Evolutionary conservation across 2,113 vertebrate species (phyloP).

Genomic region (Melanostigma gelatinosum): DNA sequence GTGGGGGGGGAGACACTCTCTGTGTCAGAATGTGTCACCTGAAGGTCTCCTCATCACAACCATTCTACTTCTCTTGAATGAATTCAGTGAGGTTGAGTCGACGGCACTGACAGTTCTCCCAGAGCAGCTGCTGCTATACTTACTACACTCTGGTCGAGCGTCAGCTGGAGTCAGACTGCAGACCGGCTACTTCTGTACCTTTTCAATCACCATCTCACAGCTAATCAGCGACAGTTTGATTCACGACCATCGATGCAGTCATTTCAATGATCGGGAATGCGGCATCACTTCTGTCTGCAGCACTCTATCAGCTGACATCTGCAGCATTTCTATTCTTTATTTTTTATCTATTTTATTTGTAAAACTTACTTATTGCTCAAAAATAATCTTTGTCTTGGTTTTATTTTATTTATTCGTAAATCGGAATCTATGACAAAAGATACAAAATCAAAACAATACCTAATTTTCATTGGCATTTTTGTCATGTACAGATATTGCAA

Average conservation of each 20-base stretch:
- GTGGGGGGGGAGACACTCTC: background rate
- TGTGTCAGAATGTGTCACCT: constrained; percentile 35
- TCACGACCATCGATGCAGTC: constrained; percentile 10
- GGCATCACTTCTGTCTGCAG: background rate
- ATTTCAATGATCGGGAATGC: background rate
- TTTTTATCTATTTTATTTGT: background rate
- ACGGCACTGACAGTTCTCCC: constrained; percentile 38
- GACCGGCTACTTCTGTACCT: background rate
- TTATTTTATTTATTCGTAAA: too few relatives aligned
- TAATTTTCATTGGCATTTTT: too few relatives aligned
- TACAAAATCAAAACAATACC: too few relatives aligned
- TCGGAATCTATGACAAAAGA: too few relatives aligned
- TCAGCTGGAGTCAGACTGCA: too few relatives aligned
- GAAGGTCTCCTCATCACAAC: constrained; percentile 5
- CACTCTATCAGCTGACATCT: background rate
- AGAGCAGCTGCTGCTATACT: constrained; percentile 4
- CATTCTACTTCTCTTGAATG: constrained; percentile 45
- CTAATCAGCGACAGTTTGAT: background rate
- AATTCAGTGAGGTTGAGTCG: constrained; percentile 37
- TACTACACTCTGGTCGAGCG: too few relatives aligned
- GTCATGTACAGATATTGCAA: too few relatives aligned
- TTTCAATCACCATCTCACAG: constrained; percentile 5
- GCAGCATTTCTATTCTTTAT: background rate
- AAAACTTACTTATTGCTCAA: background rate
- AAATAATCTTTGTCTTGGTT: too few relatives aligned